Evolutionary conservation across 2,797 vertebrate species (phyloP).

Genomic region (Acanthis flammea): DNA sequence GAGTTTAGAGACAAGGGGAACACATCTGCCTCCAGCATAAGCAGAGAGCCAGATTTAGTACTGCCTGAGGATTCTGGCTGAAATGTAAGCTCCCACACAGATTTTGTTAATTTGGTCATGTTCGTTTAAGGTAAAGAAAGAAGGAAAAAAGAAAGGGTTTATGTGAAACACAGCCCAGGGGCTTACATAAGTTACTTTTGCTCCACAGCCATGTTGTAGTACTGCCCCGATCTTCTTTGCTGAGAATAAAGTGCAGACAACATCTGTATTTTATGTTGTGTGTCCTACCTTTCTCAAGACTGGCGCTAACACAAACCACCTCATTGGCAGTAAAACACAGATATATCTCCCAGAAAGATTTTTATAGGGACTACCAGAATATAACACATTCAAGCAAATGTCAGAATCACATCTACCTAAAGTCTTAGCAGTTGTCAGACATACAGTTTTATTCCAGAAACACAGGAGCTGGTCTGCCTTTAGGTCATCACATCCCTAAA

Average conservation of each 20-base stretch:
- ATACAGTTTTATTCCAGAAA: neutral
- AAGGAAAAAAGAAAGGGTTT: neutral
- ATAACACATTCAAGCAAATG: neutral
- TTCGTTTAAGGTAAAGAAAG: neutral
- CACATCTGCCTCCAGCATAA: neutral
- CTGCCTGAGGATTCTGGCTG: neutral
- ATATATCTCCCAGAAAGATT: neutral
- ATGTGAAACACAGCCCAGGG: neutral
- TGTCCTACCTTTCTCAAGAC: neutral
- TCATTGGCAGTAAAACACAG: neutral
- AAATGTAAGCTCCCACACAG: neutral
- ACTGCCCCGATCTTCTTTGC: neutral
- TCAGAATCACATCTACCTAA: neutral
- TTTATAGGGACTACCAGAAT: neutral
- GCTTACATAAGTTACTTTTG: neutral
- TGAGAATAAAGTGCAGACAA: neutral
- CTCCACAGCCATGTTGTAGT: neutral
- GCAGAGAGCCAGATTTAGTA: neutral
- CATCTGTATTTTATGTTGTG: neutral
- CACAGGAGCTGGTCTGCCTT: neutral
- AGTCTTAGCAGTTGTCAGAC: neutral
- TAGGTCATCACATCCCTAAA: neutral
- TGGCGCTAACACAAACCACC: neutral
- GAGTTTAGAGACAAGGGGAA: neutral
- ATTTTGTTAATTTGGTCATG: neutral